A percentile compares a stretch with the other conserved stretches of the same genome.
Conservation (phyloP, 2,888 invertebrate species). For the Minunthozetes semirufus region DNA sequence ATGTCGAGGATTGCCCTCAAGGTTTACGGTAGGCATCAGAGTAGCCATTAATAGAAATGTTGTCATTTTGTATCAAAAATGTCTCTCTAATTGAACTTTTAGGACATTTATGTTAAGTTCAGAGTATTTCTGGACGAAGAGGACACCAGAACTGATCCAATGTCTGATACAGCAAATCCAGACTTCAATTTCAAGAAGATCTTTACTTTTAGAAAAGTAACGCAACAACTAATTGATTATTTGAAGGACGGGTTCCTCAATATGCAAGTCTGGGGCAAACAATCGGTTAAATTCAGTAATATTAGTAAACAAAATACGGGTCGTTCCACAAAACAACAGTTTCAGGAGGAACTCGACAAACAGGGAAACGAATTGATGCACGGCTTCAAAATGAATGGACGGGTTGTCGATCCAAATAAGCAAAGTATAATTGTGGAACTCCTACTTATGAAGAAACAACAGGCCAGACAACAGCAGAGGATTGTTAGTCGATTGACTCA, state of each 20-base stretch:
- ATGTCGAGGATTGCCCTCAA: conserved; percentile 52
- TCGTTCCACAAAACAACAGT: conserved; percentile 46
- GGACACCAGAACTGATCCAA: conserved; percentile 47
- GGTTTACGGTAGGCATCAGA: conserved; percentile 50
- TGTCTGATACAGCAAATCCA: conserved; percentile 50
- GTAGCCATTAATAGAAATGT: not conserved
- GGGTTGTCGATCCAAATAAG: conserved; percentile 50
- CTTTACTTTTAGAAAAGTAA: conserved; percentile 49
- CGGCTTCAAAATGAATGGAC: conserved; percentile 46
- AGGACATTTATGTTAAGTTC: conserved; percentile 52
- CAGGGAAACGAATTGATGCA: conserved; percentile 46
- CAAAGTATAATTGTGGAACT: conserved; percentile 51
- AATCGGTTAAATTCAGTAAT: conserved; percentile 46
- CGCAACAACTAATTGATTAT: conserved; percentile 50
- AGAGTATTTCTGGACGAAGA: conserved; percentile 52
- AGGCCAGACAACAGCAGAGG: conserved; percentile 49
- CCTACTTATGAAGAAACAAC: conserved; percentile 50
- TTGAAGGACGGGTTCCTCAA: conserved; percentile 50
- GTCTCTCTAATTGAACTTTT: conserved; percentile 29
- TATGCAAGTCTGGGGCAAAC: conserved; percentile 53
- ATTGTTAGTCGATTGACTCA: conserved; percentile 46
- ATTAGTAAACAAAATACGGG: conserved; percentile 42
- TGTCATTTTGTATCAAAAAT: conserved; percentile 5
- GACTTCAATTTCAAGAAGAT: conserved; percentile 52
- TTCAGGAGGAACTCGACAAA: conserved; percentile 45